Evolutionary conservation across 2,797 vertebrate species (phyloP), one percentile per base, ranked within the genome.

Genomic region (Eospalax fontanierii): DNA sequence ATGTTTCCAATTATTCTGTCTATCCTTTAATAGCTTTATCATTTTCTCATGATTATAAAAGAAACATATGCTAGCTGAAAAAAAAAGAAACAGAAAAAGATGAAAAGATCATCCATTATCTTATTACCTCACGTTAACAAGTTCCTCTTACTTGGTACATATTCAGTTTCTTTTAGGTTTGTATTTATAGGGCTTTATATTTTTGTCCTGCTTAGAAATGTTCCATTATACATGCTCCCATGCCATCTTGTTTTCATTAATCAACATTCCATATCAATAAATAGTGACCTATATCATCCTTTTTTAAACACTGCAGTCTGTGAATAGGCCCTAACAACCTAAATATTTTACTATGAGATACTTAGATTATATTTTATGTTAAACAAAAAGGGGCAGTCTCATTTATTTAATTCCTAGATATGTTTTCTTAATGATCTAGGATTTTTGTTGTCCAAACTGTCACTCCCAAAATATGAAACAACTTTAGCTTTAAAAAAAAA

Each of bases 381-480:
- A 70, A 24, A 46, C 46, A 46, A 8, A 74, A 84, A 24, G 35
- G 12, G 73, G 26, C 14, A 61, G 28, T 86, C 50, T 66, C 75
- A 54, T 79, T 90, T 84, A 75, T 59, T 82, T 87, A 73, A 89
- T 92, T 91, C 71, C 87, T 89, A 92, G 7, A 91, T n/a, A 35
- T 88, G 74, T 80, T 87, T 89, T 81, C 65, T 68, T 57, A 87
- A 91, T 78, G 76, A 75, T 35, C 76, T 63, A 65, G 35, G 61
- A 91, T 78, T 90, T 43, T 11, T 18, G 89, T 38, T 89, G 68
- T n/a, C 18, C 40, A 83, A 89, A 75, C 6, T 93, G 22, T 83
- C 35, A 93, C 43, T 19, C 16, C 7, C 9, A 90, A 63, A 89
- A 92, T 40, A 79, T 2, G 1, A 40, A 81, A 26, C 38, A 63